These are phyloP conservation scores for Trissonchulus latispiculum DNA, from an alignment of 2,888 invertebrate species.

Conservation along the genomic window DNA sequence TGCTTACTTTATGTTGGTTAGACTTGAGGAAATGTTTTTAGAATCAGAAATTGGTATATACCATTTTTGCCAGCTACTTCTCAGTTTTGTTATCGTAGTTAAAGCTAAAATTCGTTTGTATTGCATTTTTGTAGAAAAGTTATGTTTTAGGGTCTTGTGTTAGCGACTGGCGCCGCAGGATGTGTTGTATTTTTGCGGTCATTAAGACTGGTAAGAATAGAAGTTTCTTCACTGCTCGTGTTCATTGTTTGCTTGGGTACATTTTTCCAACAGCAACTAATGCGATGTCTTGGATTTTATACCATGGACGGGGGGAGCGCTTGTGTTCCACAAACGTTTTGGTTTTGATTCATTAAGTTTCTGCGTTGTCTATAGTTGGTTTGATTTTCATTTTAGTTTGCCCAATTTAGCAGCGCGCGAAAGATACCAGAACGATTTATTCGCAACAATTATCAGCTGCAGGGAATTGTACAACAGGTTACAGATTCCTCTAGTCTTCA, in stretches of 20 bases:
- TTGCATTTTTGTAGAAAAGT: not conserved
- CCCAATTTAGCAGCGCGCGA: constrained; percentile 37
- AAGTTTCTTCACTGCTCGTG: not conserved
- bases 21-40: too few relatives aligned
- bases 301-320: too few relatives aligned
- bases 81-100: too few relatives aligned
- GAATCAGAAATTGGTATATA: too few relatives aligned
- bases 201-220: not conserved
- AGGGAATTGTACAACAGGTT: constrained; percentile 28
- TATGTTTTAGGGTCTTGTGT: not conserved
- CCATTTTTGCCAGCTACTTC: too few relatives aligned
- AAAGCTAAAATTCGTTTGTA: too few relatives aligned
- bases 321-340: too few relatives aligned
- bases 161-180: not conserved
- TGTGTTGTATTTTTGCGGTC: not conserved
- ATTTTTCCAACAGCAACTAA: too few relatives aligned
- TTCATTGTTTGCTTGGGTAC: too few relatives aligned
- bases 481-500: not conserved
- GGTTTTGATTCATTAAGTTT: not conserved
- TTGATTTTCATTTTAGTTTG: constrained; percentile 31
- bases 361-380: not conserved
- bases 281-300: too few relatives aligned
- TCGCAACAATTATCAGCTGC: constrained; percentile 37
- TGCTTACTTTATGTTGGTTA: too few relatives aligned
- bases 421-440: constrained; percentile 41